phyloP scores from a whole-genome alignment of 1,140 invertebrate genomes.

The Ctenoplectra terminalis region DNA sequence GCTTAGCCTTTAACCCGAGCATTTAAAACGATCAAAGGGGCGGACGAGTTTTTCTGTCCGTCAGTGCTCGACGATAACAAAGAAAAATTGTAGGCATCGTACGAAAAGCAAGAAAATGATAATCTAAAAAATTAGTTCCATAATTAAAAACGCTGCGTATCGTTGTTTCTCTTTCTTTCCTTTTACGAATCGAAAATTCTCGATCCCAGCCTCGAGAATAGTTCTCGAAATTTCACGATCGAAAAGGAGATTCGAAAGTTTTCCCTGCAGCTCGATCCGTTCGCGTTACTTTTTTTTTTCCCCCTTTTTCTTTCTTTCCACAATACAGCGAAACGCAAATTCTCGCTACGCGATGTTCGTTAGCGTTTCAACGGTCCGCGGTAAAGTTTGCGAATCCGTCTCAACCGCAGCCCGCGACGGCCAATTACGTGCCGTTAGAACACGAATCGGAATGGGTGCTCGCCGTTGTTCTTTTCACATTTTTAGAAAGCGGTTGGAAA shows the following conservation, averaged over 20 bases:
- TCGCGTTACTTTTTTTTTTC: neutral
- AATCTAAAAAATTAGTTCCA: too few relatives aligned
- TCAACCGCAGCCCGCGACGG: slow-evolving; percentile 54
- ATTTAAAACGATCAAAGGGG: slow-evolving; percentile 43
- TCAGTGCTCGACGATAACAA: slow-evolving; percentile 9
- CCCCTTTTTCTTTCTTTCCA: neutral
- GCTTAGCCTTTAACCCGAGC: slow-evolving; percentile 51
- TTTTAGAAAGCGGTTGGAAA: slow-evolving; percentile 73
- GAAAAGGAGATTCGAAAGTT: neutral
- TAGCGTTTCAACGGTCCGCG: neutral
- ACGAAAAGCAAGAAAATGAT: too few relatives aligned
- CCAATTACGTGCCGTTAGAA: slow-evolving; percentile 69
- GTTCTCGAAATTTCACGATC: neutral
- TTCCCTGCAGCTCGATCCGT: neutral
- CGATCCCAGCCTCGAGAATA: too few relatives aligned
- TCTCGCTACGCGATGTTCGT: neutral
- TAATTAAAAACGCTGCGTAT: too few relatives aligned
- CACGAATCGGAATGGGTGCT: slow-evolving; percentile 67
- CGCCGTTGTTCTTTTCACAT: slow-evolving; percentile 72
- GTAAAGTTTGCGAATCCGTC: neutral
- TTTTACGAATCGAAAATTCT: too few relatives aligned
- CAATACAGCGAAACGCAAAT: too few relatives aligned
- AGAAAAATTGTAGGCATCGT: neutral
- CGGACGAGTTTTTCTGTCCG: slow-evolving; percentile 17
- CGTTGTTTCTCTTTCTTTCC: too few relatives aligned